Evolutionary conservation across 2,797 vertebrate species (phyloP).

Genomic region (Leptoclinus maculatus): DNA sequence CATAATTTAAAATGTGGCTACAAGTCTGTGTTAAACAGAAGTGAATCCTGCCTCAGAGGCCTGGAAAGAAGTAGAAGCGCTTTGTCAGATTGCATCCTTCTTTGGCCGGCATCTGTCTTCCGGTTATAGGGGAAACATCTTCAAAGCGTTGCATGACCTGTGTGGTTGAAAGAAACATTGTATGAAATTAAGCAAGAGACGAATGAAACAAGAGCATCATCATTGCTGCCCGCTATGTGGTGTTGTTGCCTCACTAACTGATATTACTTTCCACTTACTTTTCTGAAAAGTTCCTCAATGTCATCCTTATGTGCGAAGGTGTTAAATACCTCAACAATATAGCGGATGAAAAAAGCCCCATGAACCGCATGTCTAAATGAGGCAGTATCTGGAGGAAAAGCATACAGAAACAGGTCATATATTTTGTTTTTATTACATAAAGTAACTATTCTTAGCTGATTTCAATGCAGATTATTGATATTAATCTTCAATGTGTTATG

Average conservation of each 20-base stretch:
- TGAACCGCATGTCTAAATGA: constrained; percentile 58
- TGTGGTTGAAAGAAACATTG: constrained; percentile 24
- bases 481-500: not conserved
- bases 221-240: not conserved
- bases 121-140: rapidly evolving
- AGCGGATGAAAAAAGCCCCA: constrained; percentile 75
- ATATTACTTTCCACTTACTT: constrained; percentile 44
- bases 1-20: not conserved
- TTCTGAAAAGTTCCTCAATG: constrained; percentile 77
- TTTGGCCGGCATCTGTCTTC: constrained; percentile 76
- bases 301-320: constrained; percentile 37
- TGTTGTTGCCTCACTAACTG: not conserved
- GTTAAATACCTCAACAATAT: constrained; percentile 58
- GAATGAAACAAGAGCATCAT: not conserved
- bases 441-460: not conserved
- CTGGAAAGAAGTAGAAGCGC: constrained; percentile 77
- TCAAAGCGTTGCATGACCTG: constrained; percentile 77
- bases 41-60: constrained; percentile 7
- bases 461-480: not conserved
- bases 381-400: constrained; percentile 68
- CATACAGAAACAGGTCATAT: not conserved
- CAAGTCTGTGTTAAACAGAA: not conserved
- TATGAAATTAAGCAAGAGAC: not conserved
- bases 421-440: not conserved
- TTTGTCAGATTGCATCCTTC: constrained; percentile 69